Evolutionary conservation across 2,888 invertebrate genomes (phyloP).

Genomic region (Disparrhopalites patrizii): DNA sequence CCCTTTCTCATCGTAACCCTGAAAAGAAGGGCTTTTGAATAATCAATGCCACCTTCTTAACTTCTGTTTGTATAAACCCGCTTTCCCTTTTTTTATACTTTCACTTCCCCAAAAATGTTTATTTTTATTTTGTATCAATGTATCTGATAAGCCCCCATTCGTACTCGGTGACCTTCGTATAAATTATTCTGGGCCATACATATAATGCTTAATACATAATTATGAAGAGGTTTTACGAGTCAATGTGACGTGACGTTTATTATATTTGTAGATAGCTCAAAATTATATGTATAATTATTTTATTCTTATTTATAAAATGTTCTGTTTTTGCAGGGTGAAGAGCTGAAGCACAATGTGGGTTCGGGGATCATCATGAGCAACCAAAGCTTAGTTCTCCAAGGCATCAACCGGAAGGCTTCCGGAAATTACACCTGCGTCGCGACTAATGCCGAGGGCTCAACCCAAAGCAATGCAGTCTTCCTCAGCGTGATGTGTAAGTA

Average conservation of each 20-base stretch:
- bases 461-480: conserved; percentile 72
- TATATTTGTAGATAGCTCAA: not conserved
- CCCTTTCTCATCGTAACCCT: not conserved
- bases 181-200: not conserved
- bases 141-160: no score
- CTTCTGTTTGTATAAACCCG: no score
- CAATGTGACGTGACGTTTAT: not conserved
- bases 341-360: conserved; percentile 78
- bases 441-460: conserved; percentile 86
- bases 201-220: no score
- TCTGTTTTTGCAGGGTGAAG: conserved; percentile 66
- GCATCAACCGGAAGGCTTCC: conserved; percentile 70
- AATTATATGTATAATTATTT: not conserved
- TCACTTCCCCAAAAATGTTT: no score
- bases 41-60: no score
- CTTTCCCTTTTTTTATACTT: no score
- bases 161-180: no score
- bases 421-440: conserved; percentile 86
- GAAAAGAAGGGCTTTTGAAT: not conserved
- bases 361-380: conserved; percentile 80
- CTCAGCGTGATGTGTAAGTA: conserved; percentile 89
- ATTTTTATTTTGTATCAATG: no score
- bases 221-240: no score
- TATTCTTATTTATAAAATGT: no score
- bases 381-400: conserved; percentile 77